Conservation (phyloP, 2,113 vertebrate genomes). For the Apteryx mantelli region DNA sequence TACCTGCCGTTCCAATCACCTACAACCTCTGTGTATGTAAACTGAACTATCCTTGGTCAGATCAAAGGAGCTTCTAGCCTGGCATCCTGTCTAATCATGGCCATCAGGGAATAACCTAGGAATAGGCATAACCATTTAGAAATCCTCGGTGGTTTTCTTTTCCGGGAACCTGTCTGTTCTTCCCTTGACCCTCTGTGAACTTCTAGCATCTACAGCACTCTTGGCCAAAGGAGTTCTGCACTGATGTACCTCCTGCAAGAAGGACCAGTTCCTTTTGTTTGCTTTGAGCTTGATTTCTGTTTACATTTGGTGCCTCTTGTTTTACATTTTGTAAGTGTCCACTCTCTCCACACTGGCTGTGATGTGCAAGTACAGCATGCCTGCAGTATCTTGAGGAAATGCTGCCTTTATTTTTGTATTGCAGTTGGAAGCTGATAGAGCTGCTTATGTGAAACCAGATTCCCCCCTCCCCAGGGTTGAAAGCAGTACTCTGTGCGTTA, state of each 20-base stretch:
- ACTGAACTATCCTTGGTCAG: neutral
- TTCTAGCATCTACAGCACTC: neutral
- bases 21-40: neutral
- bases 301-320: neutral
- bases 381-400: neutral
- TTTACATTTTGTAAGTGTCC: neutral
- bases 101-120: neutral
- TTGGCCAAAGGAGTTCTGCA: neutral
- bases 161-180: neutral
- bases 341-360: neutral
- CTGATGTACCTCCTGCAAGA: neutral
- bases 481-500: neutral
- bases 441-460: neutral
- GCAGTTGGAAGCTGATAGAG: neutral
- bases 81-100: fast-evolving
- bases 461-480: neutral
- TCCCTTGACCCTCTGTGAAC: neutral
- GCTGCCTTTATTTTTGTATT: neutral
- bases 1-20: neutral
- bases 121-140: neutral
- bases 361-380: neutral
- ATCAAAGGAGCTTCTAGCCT: neutral
- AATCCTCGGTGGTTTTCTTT: neutral
- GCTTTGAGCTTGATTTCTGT: neutral
- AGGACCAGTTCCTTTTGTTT: neutral